Evolutionary conservation across 2,888 invertebrate genomes (phyloP), one percentile per base, ranked within the genome.

Genomic region (Clivina fossor): DNA sequence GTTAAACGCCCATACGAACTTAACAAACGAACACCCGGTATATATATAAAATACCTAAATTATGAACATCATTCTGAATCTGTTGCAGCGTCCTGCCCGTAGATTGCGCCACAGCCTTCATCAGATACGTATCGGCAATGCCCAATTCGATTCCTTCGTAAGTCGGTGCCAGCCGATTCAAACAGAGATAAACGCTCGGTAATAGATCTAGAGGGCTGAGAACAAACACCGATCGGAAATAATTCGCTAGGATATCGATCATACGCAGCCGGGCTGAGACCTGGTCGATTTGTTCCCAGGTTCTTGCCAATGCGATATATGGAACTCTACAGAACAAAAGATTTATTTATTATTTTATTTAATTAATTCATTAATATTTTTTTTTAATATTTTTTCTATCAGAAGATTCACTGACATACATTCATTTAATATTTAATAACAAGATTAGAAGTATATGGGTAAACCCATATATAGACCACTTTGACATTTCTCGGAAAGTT

Each of bases 141-240:
- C 98, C 98, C 66, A 93, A 74, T 71, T 94, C 93, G 19, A 92
- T 64, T 20, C 94, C 97, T 73, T 95, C 92, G 71, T 96, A 97
- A 0, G 96, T 93, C 0, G 99, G 98, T 1, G 93, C 97, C 37
- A 99, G 76, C 73, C 91, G 89, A 74, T 99, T 99, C n/a, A 98
- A 79, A 67, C 95, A 95, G 62, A 99, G 76, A 73, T 99, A 98
- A 13, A 99, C 83, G 64, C 93, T 92, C 0, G 90, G 84, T 51
- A 95, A 70, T 57, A 99, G 77, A 73, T 99, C 97, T n/a, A 87
- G 82, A 0, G 96, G 94, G 13, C 88, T 90, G 35, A 95, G 76
- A 3, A 85, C 82, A 19, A 95, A 88, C 9, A 97, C 93, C 0
- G 97, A 97, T 13, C 91, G 82, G 60, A 95, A 87, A 72, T 88